These are phyloP conservation scores for Aix galericulata DNA, from an alignment of 2,113 vertebrate species.

Conservation along the genomic window DNA sequence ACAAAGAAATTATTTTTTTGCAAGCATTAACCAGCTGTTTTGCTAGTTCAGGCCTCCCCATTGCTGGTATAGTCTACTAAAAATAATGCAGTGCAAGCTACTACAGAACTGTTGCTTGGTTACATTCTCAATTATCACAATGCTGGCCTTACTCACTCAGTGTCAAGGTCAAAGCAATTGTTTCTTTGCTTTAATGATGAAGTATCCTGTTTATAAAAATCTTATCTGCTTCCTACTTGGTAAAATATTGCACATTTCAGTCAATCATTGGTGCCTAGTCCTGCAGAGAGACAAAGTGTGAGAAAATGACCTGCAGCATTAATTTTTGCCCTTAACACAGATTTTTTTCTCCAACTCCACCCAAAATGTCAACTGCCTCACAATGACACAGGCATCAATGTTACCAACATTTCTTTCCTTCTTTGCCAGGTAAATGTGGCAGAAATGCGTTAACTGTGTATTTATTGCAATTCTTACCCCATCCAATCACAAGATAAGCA, in stretches of 20 bases:
- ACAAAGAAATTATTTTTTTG: not conserved
- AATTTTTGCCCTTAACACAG: not conserved
- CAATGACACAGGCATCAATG: not conserved
- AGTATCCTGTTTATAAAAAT: conserved; percentile 63
- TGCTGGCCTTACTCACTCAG: conserved; percentile 32
- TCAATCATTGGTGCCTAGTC: conserved; percentile 32
- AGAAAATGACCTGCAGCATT: not conserved
- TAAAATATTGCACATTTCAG: conserved; percentile 59
- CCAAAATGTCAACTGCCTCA: not conserved
- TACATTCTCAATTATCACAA: conserved; percentile 59
- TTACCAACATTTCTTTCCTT: not conserved
- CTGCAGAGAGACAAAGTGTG: not conserved
- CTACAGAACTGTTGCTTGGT: conserved; percentile 61
- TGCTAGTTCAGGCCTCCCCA: not conserved
- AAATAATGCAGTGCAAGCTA: conserved; percentile 38
- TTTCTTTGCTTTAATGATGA: conserved; percentile 42
- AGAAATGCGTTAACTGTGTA: not conserved
- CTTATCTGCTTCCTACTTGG: conserved; percentile 52
- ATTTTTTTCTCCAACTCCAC: not conserved
- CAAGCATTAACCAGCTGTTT: not conserved
- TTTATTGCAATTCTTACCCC: not conserved
- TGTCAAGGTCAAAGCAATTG: conserved; percentile 70
- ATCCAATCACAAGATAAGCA: not conserved
- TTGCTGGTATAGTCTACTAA: conserved; percentile 11
- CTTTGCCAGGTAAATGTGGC: not conserved